phyloP scores from a whole-genome alignment of 2,888 invertebrate genomes.

The Tortricodes alternella region DNA sequence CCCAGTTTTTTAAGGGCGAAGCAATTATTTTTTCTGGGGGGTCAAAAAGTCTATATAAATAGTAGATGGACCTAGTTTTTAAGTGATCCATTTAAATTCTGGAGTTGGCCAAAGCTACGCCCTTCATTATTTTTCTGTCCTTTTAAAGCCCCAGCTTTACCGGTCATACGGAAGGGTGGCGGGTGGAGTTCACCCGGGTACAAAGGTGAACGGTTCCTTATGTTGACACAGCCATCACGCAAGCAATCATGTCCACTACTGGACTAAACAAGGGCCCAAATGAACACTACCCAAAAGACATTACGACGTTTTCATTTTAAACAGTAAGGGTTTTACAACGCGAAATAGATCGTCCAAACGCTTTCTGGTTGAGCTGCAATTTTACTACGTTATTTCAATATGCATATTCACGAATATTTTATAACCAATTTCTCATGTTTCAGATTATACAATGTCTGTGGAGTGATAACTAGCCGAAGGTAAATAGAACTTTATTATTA shows the following conservation, averaged over 20 bases:
- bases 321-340: too few species aligned
- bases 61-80: too few species aligned
- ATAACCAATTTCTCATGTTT: conserved; percentile 3
- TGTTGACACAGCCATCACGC: conserved; percentile 28
- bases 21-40: too few species aligned
- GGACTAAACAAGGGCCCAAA: conserved; percentile 2
- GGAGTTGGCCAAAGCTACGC: too few species aligned
- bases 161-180: neutral
- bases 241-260: neutral
- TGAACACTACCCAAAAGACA: neutral
- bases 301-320: neutral
- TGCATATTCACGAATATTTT: conserved; percentile 13
- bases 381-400: conserved; percentile 23
- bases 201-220: conserved; percentile 30
- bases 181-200: conserved; percentile 23
- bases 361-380: too few species aligned
- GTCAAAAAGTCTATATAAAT: too few species aligned
- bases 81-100: neutral
- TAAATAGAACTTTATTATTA: neutral
- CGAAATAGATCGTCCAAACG: too few species aligned
- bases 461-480: conserved; percentile 9
- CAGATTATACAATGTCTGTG: conserved; percentile 13
- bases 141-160: conserved; percentile 2
- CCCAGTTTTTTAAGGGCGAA: too few species aligned
- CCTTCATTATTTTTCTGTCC: neutral